Evolutionary conservation across 2,888 invertebrate species (phyloP).

Genomic region (Heteromyza rotundicornis): DNA sequence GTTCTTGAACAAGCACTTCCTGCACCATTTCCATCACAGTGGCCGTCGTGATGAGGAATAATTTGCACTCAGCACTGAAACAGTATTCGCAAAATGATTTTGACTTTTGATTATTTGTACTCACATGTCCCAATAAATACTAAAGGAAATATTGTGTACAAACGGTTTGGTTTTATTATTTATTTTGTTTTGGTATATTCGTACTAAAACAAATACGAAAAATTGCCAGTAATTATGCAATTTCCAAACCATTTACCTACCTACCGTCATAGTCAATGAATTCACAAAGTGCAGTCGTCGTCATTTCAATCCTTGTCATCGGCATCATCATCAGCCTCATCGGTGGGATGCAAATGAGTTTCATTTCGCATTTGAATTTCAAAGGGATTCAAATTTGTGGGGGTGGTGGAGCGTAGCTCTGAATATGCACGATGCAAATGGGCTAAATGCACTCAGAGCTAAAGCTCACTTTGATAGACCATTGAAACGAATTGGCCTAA

Average conservation of each 20-base stretch:
- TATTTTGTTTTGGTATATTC: too few relatives aligned
- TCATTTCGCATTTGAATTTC: conserved; percentile 24
- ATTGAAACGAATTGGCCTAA: conserved; percentile 24
- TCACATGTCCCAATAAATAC: too few relatives aligned
- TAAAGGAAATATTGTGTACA: too few relatives aligned
- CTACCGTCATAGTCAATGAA: neutral
- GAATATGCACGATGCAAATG: conserved; percentile 49
- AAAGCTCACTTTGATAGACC: neutral
- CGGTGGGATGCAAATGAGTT: conserved; percentile 20
- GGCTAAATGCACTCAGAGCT: conserved; percentile 10
- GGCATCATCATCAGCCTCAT: too few relatives aligned
- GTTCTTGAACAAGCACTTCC: conserved; percentile 32
- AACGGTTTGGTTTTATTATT: too few relatives aligned
- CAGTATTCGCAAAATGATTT: too few relatives aligned
- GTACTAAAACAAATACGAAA: too few relatives aligned
- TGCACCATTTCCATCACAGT: conserved; percentile 32
- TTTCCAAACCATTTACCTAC: neutral
- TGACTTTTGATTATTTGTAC: too few relatives aligned
- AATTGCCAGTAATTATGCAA: too few relatives aligned
- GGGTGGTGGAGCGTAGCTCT: conserved; percentile 41
- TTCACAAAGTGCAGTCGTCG: conserved; percentile 3
- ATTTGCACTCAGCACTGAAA: too few relatives aligned
- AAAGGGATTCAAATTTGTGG: conserved; percentile 45
- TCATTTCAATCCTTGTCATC: neutral
- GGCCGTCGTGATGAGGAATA: conserved; percentile 21